Evolutionary conservation across 2,113 vertebrate species (phyloP).

Genomic region (Carassius auratus): DNA sequence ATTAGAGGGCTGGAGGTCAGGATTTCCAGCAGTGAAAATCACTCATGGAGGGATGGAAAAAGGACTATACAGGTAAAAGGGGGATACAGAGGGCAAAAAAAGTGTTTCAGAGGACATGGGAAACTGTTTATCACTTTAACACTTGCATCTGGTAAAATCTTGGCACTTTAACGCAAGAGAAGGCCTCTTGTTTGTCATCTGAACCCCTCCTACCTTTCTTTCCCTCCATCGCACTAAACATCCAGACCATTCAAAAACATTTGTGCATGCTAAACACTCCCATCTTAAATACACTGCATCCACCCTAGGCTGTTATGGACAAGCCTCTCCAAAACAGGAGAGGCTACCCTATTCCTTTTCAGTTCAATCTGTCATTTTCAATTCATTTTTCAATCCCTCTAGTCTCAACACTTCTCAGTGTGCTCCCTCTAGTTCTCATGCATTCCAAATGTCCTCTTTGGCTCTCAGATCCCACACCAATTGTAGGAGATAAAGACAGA

Average conservation of each 20-base stretch:
- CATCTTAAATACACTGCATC: neutral
- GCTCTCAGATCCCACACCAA: slow-evolving; percentile 13
- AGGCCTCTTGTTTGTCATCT: neutral
- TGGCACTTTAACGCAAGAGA: slow-evolving; percentile 12
- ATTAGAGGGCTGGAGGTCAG: neutral
- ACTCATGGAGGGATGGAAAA: neutral
- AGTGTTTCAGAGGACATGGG: neutral
- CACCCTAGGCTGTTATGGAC: neutral
- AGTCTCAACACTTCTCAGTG: neutral
- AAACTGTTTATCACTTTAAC: neutral
- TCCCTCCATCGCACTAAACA: neutral
- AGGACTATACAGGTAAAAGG: slow-evolving; percentile 27
- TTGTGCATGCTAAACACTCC: neutral
- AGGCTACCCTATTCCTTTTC: slow-evolving; percentile 3
- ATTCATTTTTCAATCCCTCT: slow-evolving; percentile 21
- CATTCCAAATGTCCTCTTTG: slow-evolving; percentile 28
- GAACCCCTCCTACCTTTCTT: neutral
- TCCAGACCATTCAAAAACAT: slow-evolving; percentile 2
- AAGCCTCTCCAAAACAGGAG: neutral
- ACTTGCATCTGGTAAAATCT: neutral
- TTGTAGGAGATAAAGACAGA: neutral
- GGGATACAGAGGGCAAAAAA: neutral
- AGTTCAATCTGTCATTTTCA: slow-evolving; percentile 32
- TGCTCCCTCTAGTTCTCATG: slow-evolving; percentile 31
- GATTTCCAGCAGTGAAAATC: neutral